Evolutionary conservation across 2,113 vertebrate species (phyloP).

Genomic region (Pantherophis guttatus): DNA sequence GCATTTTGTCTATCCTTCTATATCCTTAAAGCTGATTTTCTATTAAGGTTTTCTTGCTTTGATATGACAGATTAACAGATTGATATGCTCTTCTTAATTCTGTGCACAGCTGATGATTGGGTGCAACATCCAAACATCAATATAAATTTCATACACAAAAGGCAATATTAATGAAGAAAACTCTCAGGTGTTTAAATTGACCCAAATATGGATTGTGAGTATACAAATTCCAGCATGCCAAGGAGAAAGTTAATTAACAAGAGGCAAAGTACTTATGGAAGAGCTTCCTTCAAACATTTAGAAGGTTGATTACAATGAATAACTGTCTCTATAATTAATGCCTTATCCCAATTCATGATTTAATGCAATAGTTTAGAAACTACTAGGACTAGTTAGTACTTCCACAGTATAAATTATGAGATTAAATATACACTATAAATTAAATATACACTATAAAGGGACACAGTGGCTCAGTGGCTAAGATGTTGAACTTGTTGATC

Average conservation of each 20-base stretch:
- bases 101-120: background rate
- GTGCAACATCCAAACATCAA: background rate
- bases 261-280: background rate
- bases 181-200: background rate
- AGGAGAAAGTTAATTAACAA: background rate
- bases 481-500: too few relatives aligned
- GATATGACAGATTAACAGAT: background rate
- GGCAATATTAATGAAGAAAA: background rate
- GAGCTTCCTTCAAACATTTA: background rate
- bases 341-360: background rate
- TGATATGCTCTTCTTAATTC: background rate
- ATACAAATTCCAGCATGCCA: background rate
- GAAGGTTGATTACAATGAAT: background rate
- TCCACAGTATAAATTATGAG: background rate
- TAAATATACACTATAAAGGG: too few relatives aligned
- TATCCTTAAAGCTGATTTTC: background rate
- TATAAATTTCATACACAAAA: background rate
- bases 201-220: background rate
- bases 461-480: too few relatives aligned
- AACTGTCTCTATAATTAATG: background rate
- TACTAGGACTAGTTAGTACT: conserved; percentile 11
- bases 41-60: background rate
- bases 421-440: conserved; percentile 16
- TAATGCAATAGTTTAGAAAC: conserved; percentile 29
- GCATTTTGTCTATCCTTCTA: background rate